Base-by-base conservation (phyloP, 2,113 vertebrate genomes). In the Synchiropus splendidus region DNA sequence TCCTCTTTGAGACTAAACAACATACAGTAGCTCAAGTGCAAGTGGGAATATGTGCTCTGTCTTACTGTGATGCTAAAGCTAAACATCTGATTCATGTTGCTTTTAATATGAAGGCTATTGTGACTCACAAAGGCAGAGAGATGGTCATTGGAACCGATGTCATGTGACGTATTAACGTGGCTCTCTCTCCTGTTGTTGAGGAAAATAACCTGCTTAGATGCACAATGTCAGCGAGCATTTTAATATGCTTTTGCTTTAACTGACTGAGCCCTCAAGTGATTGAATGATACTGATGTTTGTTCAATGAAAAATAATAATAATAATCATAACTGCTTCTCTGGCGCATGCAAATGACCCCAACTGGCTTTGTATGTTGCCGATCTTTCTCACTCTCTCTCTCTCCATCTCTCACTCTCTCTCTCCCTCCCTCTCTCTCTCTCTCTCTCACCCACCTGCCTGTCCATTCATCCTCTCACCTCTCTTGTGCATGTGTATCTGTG, bases 401-500 rank as follows among this genome's bases (percentile, higher is more conserved):
- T 49, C 45, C 44, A 21, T 49, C 6, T 18, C 38, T 39, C 40
- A 16, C 34, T 30, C 38, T 39, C 38, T 18, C 9, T 34, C 32
- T 16, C 12, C 44, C 33, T 63, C 39, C 38, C 37, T 43, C 33
- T 40, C 14, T 50, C 14, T 51, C 35, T 57, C 48, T 27, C 18
- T 54, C 49, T 50, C 45, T 38, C 35, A 37, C 49, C 63, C 17
- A 4, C 42, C 48, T 36, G 35, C 49, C 63, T 16, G 2, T 56
- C 59, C 36, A 36, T 51, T 56, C 31, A 40, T 67, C 62, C 21
- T 27, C 21, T n/a, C 21, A 27, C 21, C 21, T 27, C 21, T 27
- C 58, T 35, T 74, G 57, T 84, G 83, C 83, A 85, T 83, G 83
- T 84, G 56, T 78, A 66, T 82, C 74, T 77, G 75, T 83, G 77